phyloP scores from a whole-genome alignment of 2,797 vertebrate species.

The Eulemur mongoz region DNA sequence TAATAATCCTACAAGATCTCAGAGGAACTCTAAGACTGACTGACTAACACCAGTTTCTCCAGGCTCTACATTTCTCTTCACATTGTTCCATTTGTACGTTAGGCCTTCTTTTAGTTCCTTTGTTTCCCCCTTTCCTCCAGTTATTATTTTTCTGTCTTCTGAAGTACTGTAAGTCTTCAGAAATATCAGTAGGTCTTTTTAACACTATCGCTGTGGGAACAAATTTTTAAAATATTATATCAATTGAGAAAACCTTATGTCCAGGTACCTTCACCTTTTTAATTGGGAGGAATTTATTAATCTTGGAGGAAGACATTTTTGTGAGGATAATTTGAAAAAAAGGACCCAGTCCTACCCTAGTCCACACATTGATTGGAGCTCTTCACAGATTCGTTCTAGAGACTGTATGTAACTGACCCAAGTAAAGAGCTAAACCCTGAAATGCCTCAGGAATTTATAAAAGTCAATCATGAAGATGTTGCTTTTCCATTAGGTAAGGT shows the following conservation, averaged over 20 bases:
- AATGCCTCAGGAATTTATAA: slow-evolving; percentile 70
- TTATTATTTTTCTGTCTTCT: slow-evolving; percentile 62
- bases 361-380: slow-evolving; percentile 50
- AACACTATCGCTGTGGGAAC: slow-evolving; percentile 84
- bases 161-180: slow-evolving; percentile 68
- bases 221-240: slow-evolving; percentile 74
- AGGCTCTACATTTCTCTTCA: slow-evolving; percentile 68
- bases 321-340: slow-evolving; percentile 60
- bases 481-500: slow-evolving; percentile 77
- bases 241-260: slow-evolving; percentile 62
- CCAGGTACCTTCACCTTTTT: slow-evolving; percentile 77
- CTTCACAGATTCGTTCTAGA: slow-evolving; percentile 66
- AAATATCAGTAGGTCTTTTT: slow-evolving; percentile 68
- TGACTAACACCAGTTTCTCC: slow-evolving; percentile 56
- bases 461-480: slow-evolving; percentile 71
- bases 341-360: slow-evolving; percentile 8
- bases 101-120: slow-evolving; percentile 74
- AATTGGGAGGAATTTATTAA: slow-evolving; percentile 71
- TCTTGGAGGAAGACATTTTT: slow-evolving; percentile 78
- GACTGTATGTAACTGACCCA: slow-evolving; percentile 63
- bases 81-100: slow-evolving; percentile 50
- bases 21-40: slow-evolving; percentile 73
- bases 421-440: slow-evolving; percentile 55
- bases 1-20: slow-evolving; percentile 70
- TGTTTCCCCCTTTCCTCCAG: slow-evolving; percentile 68